Conservation (phyloP, 2,888 invertebrate species). For the Acleris laterana region DNA sequence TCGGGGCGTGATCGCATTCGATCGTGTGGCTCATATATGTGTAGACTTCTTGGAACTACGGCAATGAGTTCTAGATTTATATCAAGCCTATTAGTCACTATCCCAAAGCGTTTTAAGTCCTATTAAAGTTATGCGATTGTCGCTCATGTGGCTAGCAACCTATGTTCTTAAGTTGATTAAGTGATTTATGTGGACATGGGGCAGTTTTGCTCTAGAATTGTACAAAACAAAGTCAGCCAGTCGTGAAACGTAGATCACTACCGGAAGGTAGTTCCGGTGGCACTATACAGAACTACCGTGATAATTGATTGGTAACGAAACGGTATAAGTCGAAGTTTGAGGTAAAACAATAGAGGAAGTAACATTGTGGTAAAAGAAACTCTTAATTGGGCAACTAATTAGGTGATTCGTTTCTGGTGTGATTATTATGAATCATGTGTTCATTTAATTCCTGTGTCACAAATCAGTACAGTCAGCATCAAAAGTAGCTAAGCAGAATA, state of each 20-base stretch:
- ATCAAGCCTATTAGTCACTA: slow-evolving; percentile 4
- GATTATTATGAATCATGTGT: too few species aligned
- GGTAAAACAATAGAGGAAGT: background rate
- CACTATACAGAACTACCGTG: background rate
- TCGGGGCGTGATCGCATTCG: slow-evolving; percentile 23
- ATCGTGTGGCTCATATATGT: slow-evolving; percentile 21
- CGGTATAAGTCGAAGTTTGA: background rate
- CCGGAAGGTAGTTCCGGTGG: slow-evolving; percentile 21
- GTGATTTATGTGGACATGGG: too few species aligned
- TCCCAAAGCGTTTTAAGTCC: too few species aligned
- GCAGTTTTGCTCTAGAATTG: background rate
- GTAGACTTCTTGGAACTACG: slow-evolving; percentile 12
- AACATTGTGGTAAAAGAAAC: too few species aligned
- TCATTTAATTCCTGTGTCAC: too few species aligned
- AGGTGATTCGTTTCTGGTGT: too few species aligned
- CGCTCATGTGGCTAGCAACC: too few species aligned
- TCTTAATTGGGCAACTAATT: background rate
- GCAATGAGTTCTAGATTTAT: slow-evolving; percentile 25
- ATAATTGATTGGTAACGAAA: slow-evolving; percentile 5
- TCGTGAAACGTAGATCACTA: background rate
- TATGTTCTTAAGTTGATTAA: too few species aligned
- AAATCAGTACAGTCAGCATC: too few species aligned
- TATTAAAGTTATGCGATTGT: too few species aligned
- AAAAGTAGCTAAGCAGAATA: too few species aligned
- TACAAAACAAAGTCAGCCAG: background rate